These are phyloP conservation scores for Altica lythri DNA, from an alignment of 2,888 invertebrate genomes.

Conservation along the genomic window DNA sequence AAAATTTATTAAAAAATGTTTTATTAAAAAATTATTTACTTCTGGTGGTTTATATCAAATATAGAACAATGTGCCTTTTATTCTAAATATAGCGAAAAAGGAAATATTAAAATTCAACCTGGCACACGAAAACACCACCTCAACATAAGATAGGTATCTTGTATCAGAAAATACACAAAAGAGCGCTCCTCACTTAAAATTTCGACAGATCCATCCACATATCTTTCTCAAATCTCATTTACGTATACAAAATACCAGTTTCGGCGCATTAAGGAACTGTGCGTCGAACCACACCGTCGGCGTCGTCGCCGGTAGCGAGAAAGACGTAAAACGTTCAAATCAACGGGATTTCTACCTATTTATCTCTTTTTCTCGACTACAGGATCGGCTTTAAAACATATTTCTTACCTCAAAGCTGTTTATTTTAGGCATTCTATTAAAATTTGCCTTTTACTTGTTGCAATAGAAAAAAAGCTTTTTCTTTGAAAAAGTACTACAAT, in stretches of 20 bases:
- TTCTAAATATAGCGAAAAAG: no score
- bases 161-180: conserved; percentile 12
- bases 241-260: conserved; percentile 18
- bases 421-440: no score
- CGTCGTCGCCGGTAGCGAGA: conserved; percentile 1
- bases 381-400: background rate
- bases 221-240: conserved; percentile 15
- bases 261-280: conserved; percentile 7
- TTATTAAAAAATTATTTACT: no score
- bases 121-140: conserved; percentile 1
- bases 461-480: no score
- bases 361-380: background rate
- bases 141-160: background rate
- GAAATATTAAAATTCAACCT: background rate
- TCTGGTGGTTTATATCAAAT: no score
- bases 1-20: no score
- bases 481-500: no score
- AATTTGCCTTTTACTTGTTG: no score
- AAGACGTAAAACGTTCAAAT: conserved; percentile 13
- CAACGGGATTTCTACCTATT: conserved; percentile 11
- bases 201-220: conserved; percentile 5
- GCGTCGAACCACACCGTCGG: background rate
- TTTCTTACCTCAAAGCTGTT: no score
- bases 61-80: no score
- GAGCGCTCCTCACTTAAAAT: conserved; percentile 13